Evolutionary conservation across 1,140 invertebrate genomes (phyloP).

Genomic region (Matsumurasca onukii): DNA sequence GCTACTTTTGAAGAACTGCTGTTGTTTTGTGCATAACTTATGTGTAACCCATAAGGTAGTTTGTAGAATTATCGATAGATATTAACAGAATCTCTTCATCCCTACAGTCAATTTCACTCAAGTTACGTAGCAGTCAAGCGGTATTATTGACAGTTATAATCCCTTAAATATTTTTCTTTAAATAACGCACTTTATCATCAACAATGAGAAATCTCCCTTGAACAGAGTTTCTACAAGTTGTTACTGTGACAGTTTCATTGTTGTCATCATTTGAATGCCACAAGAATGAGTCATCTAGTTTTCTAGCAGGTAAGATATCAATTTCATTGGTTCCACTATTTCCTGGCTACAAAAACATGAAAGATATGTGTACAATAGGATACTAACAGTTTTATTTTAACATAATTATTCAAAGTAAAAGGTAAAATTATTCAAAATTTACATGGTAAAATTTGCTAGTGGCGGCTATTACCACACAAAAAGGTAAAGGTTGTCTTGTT

Average conservation of each 20-base stretch:
- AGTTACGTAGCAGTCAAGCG: no score
- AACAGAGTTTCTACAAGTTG: constrained; percentile 79
- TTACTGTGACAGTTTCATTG: constrained; percentile 40
- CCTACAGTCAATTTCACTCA: no score
- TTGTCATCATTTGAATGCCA: constrained; percentile 45
- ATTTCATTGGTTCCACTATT: constrained; percentile 38
- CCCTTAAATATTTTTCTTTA: no score
- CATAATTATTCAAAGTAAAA: no score
- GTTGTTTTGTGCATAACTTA: no score
- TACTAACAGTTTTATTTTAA: constrained; percentile 3
- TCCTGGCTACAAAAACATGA: constrained; percentile 33
- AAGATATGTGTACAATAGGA: constrained; percentile 8
- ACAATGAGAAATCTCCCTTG: constrained; percentile 78
- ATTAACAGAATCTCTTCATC: no score
- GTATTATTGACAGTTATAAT: no score
- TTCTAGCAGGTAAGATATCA: constrained; percentile 37
- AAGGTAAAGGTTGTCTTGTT: no score
- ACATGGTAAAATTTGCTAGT: neutral
- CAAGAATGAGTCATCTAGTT: constrained; percentile 44
- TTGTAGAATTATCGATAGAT: no score
- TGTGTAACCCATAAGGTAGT: no score
- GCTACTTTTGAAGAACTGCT: no score
- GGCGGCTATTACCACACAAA: neutral
- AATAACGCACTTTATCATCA: constrained; percentile 89
- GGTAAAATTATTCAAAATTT: no score